Evolutionary conservation across 2,888 invertebrate genomes (phyloP).

Genomic region (Drepanosiphum platanoidis): DNA sequence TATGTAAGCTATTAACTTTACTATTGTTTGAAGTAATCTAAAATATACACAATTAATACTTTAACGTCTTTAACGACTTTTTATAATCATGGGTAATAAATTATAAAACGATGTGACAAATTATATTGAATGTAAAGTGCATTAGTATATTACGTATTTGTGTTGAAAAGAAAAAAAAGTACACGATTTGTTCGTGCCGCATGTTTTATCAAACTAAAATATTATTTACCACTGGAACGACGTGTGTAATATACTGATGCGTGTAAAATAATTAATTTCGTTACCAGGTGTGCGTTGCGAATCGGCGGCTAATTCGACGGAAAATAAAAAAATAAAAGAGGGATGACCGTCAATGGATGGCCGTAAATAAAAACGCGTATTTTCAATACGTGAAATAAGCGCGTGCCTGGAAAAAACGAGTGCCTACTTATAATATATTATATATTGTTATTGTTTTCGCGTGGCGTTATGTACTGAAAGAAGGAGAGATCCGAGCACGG

Average conservation of each 20-base stretch:
- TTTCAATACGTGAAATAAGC: neutral
- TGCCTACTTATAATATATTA: neutral
- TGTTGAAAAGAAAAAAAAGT: too few relatives aligned
- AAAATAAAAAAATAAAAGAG: conserved; percentile 13
- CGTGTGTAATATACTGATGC: neutral
- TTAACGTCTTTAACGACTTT: too few relatives aligned
- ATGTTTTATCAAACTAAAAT: too few relatives aligned
- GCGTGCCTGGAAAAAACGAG: neutral
- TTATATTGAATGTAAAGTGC: too few relatives aligned
- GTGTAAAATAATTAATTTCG: neutral
- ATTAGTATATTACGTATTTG: too few relatives aligned
- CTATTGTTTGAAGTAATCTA: too few relatives aligned
- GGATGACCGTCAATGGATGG: conserved; percentile 30
- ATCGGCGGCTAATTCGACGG: conserved; percentile 25
- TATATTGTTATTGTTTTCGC: neutral
- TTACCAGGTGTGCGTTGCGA: conserved; percentile 8
- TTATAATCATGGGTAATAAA: too few relatives aligned
- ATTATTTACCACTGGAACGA: too few relatives aligned
- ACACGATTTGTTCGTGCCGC: too few relatives aligned
- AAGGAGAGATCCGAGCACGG: conserved; percentile 8
- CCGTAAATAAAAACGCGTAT: conserved; percentile 1
- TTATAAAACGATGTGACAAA: too few relatives aligned
- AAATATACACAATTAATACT: too few relatives aligned
- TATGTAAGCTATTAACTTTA: too few relatives aligned
- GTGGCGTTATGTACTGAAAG: neutral